These are phyloP conservation scores for Lerista edwardsae DNA, from an alignment of 2,797 vertebrate genomes.

Conservation along the genomic window DNA sequence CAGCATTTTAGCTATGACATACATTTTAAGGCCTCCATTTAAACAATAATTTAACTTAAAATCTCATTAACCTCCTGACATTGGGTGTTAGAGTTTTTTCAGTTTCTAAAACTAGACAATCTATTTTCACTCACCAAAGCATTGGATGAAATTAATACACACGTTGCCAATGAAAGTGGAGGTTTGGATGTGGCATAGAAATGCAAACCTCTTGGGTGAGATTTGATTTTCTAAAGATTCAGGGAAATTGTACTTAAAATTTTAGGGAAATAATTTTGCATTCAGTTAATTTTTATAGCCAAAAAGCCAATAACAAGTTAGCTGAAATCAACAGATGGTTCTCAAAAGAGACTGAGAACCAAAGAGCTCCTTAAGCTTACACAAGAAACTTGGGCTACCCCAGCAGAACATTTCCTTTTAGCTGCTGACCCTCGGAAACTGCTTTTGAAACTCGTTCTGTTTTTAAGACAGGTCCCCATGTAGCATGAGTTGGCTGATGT, in stretches of 20 bases:
- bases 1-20: conserved; percentile 66
- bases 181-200: background rate
- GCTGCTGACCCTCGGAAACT: background rate
- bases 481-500: background rate
- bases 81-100: conserved; percentile 3
- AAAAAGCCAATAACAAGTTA: background rate
- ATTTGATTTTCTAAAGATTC: no score
- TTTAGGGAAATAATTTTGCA: background rate
- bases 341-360: background rate
- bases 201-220: background rate
- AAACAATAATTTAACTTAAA: conserved; percentile 64
- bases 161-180: conserved; percentile 29
- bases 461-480: background rate
- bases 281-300: no score
- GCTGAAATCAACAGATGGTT: background rate
- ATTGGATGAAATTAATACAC: conserved; percentile 41
- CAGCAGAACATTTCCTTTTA: background rate
- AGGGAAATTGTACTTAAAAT: background rate
- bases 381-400: background rate
- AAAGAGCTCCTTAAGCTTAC: background rate
- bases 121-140: conserved; percentile 38
- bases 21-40: conserved; percentile 60
- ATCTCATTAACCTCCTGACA: conserved; percentile 60
- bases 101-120: conserved; percentile 45
- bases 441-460: background rate